phyloP scores from a whole-genome alignment of 2,888 invertebrate species.

The Ommatoiulus sabulosus region DNA sequence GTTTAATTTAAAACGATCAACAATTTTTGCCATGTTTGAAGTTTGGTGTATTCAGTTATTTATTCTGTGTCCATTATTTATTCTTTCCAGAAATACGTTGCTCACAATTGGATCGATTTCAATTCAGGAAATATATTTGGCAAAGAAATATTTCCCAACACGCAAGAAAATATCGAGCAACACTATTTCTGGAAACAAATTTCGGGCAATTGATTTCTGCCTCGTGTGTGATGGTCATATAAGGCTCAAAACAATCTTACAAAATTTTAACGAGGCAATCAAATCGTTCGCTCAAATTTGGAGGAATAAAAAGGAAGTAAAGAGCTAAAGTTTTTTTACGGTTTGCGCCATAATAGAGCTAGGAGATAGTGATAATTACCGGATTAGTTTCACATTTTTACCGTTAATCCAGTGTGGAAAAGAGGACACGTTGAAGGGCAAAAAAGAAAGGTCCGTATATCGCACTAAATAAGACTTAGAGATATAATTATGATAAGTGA shows the following conservation, averaged over 20 bases:
- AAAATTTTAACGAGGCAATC: conserved; percentile 24
- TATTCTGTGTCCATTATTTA: too few relatives aligned
- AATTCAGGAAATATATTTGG: too few relatives aligned
- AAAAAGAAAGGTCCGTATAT: not conserved
- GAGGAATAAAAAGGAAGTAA: not conserved
- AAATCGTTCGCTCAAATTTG: not conserved
- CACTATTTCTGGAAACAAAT: too few relatives aligned
- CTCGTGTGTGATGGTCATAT: not conserved
- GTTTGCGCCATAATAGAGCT: not conserved
- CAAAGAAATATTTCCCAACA: too few relatives aligned
- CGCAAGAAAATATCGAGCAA: too few relatives aligned
- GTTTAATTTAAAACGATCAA: too few relatives aligned
- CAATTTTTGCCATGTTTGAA: too few relatives aligned
- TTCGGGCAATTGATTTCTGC: too few relatives aligned
- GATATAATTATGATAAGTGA: conserved; percentile 27
- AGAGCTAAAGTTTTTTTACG: not conserved
- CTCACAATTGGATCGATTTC: too few relatives aligned
- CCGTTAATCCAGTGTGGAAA: not conserved
- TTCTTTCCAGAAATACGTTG: too few relatives aligned
- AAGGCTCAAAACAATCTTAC: not conserved
- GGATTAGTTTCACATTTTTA: conserved; percentile 37
- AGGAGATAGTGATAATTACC: not conserved
- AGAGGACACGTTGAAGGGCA: not conserved
- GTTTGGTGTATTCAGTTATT: too few relatives aligned
- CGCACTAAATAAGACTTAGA: not conserved